phyloP scores from a whole-genome alignment of 2,888 invertebrate species.

The Stenchaetothrips biformis region DNA sequence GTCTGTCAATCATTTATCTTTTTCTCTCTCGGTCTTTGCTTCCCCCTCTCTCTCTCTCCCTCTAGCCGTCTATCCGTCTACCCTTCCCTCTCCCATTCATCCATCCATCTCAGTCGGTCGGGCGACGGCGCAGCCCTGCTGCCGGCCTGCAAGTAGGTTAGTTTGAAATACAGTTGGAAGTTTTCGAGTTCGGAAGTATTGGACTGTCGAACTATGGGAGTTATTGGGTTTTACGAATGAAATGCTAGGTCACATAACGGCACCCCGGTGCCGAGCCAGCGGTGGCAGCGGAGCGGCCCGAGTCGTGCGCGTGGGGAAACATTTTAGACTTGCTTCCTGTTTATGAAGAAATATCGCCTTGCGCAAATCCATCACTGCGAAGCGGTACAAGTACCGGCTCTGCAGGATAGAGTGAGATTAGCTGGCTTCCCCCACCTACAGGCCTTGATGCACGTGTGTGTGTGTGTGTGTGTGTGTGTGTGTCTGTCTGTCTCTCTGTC shows the following conservation, averaged over 20 bases:
- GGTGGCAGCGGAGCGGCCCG: neutral
- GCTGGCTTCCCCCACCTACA: no score
- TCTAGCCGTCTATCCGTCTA: neutral
- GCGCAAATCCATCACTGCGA: neutral
- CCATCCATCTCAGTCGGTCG: conserved; percentile 4
- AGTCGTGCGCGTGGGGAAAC: neutral
- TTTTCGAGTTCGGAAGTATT: conserved; percentile 21
- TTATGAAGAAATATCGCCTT: neutral
- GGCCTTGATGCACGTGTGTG: no score
- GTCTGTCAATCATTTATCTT: conserved; percentile 22
- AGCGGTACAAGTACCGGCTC: neutral
- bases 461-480: no score
- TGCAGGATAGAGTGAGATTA: no score
- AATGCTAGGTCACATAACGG: neutral
- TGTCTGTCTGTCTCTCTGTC: neutral
- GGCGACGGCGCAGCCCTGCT: neutral
- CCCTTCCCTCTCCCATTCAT: neutral
- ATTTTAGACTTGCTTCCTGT: conserved; percentile 9
- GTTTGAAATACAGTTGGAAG: conserved; percentile 23
- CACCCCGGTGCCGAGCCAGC: neutral
- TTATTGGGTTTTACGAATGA: conserved; percentile 13
- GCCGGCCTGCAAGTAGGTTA: conserved; percentile 5
- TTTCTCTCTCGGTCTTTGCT: neutral
- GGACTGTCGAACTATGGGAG: conserved; percentile 3
- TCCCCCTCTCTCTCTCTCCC: neutral